Evolutionary conservation across 2,797 vertebrate species (phyloP), one percentile per base, ranked within the genome.

Genomic region (Phaenicophaeus curvirostris): DNA sequence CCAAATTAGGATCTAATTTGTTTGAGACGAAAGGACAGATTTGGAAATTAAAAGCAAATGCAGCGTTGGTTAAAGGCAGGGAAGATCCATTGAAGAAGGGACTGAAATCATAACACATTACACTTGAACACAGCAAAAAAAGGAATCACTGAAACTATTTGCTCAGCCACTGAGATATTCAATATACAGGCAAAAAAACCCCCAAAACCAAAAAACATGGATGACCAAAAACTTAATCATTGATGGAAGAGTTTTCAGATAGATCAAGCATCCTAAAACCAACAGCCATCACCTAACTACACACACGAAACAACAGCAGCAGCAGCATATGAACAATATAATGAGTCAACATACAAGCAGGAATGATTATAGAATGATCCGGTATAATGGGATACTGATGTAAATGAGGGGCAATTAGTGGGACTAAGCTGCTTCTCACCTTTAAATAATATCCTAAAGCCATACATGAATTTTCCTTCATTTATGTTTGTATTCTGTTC

Each of bases 281-380:
- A 0, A 21, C 18, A 8, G 4, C 14, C 16, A 53, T 4, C n/a
- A 44, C 37, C 46, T 46, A 15, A 71, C 67, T 9, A 28, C 6
- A 25, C 8, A 18, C 14, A 50, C 30, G 33, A 62, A 53, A 7
- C 31, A 19, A 39, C 37, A 46, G 21, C 0, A 59, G 30, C 31
- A n/a, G 86, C 20, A 19, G n/a, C 8, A 5, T 2, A 11, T 0
- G 14, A 58, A 25, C 0, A 0, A n/a, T 10, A 57, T 28, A n/a
- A 55, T 3, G 41, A 82, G 53, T 18, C n/a, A 77, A 33, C 14
- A 2, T 3, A 9, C 51, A n/a, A 28, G 21, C 33, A 72, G 27
- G 15, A 15, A 18, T 6, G 12, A 68, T 65, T 18, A 44, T 42
- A 75, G 77, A 62, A 42, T 11, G 5, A 30, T 8, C 41, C 50